Evolutionary conservation across 2,113 vertebrate species (phyloP), one percentile per base, ranked within the genome.

Genomic region (Ondatra zibethicus): DNA sequence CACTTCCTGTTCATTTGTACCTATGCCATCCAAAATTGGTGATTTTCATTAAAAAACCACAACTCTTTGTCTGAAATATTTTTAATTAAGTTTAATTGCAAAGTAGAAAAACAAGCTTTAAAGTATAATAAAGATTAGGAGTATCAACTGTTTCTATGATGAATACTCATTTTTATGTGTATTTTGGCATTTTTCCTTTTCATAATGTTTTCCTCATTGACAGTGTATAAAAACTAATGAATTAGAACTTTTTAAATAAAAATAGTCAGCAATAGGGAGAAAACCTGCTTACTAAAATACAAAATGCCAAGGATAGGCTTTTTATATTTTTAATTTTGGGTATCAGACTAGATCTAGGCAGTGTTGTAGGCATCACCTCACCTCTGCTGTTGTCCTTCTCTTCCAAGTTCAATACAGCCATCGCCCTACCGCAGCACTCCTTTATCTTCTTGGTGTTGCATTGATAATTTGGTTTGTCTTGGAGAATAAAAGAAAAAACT

Each of bases 311-410:
- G 87, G 93, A 73, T 36, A 86, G 55, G 66, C 81, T 68, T 78
- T 92, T 68, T 47, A 81, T 68, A 31, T 19, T 76, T 88, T 89
- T 66, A 52, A 33, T 50, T 96, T 97, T 47, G 89, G 92, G 98
- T 58, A 95, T 96, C 85, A 97, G 94, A 94, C 81, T 97, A 96
- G 88, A 94, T 98, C 89, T 97, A 98, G 95, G 92, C 96, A 97
- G 88, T 98, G 98, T 96, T 97, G 93, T 89, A 97, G 96, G 95
- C 95, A 72, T 98, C 97, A 96, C 96, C 98, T 98, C 97, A 97
- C 96, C 97, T 91, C 98, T 98, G 97, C 98, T 98, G 98, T 96
- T 82, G 94, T 2, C 4, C 97, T 97, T 98, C 96, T 98, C 97
- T 97, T 98, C 96, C 96, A 92, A 97, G 97, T 97, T 55, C 96